A percentile compares a stretch with the other conserved stretches of the same genome.
Conservation (phyloP, 1,140 invertebrate genomes). For the Cepaea nemoralis region DNA sequence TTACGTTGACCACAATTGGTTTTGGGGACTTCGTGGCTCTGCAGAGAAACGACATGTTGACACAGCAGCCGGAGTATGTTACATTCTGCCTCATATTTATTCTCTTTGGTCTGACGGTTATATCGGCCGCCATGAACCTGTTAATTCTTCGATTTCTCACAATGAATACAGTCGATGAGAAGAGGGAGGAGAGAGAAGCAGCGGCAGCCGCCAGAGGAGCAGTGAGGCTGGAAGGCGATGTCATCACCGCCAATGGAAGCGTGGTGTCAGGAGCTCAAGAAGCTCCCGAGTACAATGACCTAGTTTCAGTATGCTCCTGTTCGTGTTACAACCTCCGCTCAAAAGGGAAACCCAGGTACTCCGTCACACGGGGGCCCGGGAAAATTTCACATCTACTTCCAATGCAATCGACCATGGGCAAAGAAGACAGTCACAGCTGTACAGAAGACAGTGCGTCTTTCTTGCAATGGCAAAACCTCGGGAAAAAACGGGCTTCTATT, state of each 20-base stretch:
- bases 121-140: slow-evolving; percentile 96
- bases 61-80: slow-evolving; percentile 80
- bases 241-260: slow-evolving; percentile 81
- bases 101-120: slow-evolving; percentile 98
- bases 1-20: slow-evolving; percentile 97
- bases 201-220: slow-evolving; percentile 80
- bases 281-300: slow-evolving; percentile 75
- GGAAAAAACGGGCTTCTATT: slow-evolving; percentile 65
- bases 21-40: slow-evolving; percentile 75
- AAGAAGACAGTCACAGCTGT: slow-evolving; percentile 59
- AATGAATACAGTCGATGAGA: slow-evolving; percentile 96
- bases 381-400: slow-evolving; percentile 82
- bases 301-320: slow-evolving; percentile 85
- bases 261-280: slow-evolving; percentile 71
- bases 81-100: slow-evolving; percentile 99
- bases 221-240: slow-evolving; percentile 90
- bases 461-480: slow-evolving; percentile 51
- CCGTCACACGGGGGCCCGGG: slow-evolving; percentile 79
- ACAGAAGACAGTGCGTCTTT: slow-evolving; percentile 60
- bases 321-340: slow-evolving; percentile 78
- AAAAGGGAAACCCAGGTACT: slow-evolving; percentile 75
- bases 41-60: slow-evolving; percentile 47
- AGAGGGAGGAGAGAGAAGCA: slow-evolving; percentile 88
- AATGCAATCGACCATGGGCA: slow-evolving; percentile 72
- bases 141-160: slow-evolving; percentile 98